Evolutionary conservation across 2,888 invertebrate species (phyloP), one percentile per base, ranked within the genome.

Genomic region (Synanthedon formicaeformis): DNA sequence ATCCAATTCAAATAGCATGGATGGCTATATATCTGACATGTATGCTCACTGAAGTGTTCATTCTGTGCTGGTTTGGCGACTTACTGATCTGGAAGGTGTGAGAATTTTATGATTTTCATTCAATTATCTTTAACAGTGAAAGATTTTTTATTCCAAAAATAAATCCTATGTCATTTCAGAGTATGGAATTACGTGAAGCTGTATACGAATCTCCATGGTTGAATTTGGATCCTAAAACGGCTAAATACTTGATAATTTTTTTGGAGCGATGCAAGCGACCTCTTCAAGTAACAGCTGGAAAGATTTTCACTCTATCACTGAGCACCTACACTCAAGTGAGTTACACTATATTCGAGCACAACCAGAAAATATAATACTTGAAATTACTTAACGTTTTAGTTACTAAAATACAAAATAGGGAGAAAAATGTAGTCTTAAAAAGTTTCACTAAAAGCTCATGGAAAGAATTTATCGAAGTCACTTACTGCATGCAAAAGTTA

Each of bases 171-270:
- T 56, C 54, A 50, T 73, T 64, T 16, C 64, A 90, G 90, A 90
- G 89, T 55, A 64, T 66, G 45, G 78, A 78, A 52, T 73, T 90
- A 2, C 71, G 75, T 2, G 75, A 83, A 51, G 90, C 90, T 2
- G 89, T 88, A n/a, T 89, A 83, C 56, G 79, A 88, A 55, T 79
- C 88, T 1, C 75, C 87, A 1, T 90, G 90, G 90, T 60, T 79
- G 49, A 65, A 77, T 5, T 69, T 73, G 56, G 72, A 84, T 52
- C 64, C 69, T 13, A 71, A 74, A 48, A 75, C 77, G 14, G 75
- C 75, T 50, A 78, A 74, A 62, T 71, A 74, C 50, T 62, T 89
- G 14, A 69, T 88, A 18, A 68, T 90, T 18, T 86, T 89, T 54
- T 68, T 88, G 60, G 84, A 85, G 55, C 74, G 89, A 59, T 86